These are phyloP conservation scores for Amphiprion percula DNA, from an alignment of 2,113 vertebrate species.

Conservation along the genomic window DNA sequence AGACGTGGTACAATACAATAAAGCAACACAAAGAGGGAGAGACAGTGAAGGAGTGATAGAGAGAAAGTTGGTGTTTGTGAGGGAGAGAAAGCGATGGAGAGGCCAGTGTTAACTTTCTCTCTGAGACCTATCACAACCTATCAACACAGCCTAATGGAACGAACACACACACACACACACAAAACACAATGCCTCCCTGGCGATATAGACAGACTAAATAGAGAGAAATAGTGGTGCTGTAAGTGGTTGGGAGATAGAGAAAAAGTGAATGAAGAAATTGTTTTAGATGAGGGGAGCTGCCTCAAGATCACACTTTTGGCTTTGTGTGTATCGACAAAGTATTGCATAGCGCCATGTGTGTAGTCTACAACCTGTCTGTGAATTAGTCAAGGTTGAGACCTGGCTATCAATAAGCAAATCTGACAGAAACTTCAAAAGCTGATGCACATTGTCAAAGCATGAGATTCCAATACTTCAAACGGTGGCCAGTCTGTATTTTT, in stretches of 20 bases:
- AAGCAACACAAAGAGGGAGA: not conserved
- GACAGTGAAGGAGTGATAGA: slow-evolving; percentile 1
- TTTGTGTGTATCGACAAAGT: slow-evolving; percentile 18
- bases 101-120: slow-evolving; percentile 78
- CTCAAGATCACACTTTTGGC: slow-evolving; percentile 2
- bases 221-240: slow-evolving; percentile 67
- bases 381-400: slow-evolving; percentile 15
- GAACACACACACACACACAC: slow-evolving; percentile 34
- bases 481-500: slow-evolving; percentile 3
- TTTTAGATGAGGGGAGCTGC: slow-evolving; percentile 57
- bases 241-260: slow-evolving; percentile 56
- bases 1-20: not conserved
- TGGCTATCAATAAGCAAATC: not conserved
- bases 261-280: slow-evolving; percentile 40
- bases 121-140: slow-evolving; percentile 73
- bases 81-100: slow-evolving; percentile 51
- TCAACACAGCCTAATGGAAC: slow-evolving; percentile 61
- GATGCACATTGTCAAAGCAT: not conserved
- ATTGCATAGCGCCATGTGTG: not conserved
- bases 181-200: slow-evolving; percentile 16
- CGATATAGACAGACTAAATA: slow-evolving; percentile 59
- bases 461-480: not conserved
- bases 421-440: not conserved
- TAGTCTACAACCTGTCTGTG: not conserved
- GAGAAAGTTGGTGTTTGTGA: slow-evolving; percentile 51